These are phyloP conservation scores for Cryptus armator DNA, from an alignment of 2,888 invertebrate genomes.

Conservation along the genomic window DNA sequence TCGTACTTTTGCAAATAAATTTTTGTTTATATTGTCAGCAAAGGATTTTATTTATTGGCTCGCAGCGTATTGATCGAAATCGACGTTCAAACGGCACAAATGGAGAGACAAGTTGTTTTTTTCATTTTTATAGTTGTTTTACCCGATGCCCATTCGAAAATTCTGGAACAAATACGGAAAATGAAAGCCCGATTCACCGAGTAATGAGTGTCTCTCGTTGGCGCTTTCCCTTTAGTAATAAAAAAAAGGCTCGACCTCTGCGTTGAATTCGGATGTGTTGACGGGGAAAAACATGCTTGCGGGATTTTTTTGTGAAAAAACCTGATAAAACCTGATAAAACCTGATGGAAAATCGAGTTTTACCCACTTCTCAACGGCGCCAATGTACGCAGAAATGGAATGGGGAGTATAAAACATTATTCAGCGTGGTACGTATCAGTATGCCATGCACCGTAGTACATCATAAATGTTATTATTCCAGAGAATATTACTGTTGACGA, in stretches of 20 bases:
- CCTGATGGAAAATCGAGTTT: not conserved
- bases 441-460: not conserved
- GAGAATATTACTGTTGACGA: not conserved
- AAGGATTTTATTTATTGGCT: not conserved
- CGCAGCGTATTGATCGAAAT: not conserved
- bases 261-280: not conserved
- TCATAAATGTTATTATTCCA: not conserved
- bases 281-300: not conserved
- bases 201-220: conserved; percentile 31
- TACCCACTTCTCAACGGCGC: not conserved
- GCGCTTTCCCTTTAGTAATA: conserved; percentile 7
- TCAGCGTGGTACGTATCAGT: not conserved
- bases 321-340: conserved; percentile 27
- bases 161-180: not conserved
- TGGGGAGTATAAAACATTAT: not conserved
- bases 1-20: not conserved
- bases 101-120: not conserved
- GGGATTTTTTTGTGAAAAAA: not conserved
- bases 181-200: conserved; percentile 25
- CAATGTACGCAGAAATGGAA: not conserved
- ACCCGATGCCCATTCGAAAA: not conserved
- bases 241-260: conserved; percentile 29
- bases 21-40: not conserved
- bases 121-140: not conserved
- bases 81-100: not conserved